Evolutionary conservation across 2,888 invertebrate genomes (phyloP).

Genomic region (Hirtodrosophila cameraria): DNA sequence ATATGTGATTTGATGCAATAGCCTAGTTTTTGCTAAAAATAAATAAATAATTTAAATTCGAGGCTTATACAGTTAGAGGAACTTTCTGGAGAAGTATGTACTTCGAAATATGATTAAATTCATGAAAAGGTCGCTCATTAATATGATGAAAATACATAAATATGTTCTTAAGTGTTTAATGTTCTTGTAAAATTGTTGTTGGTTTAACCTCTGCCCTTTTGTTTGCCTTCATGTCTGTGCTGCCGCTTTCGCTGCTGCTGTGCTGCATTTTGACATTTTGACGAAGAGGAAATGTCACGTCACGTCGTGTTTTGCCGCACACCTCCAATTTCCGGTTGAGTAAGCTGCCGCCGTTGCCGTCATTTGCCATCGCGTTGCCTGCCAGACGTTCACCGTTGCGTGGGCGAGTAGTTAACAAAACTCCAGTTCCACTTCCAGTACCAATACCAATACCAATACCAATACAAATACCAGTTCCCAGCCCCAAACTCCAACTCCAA

Average conservation of each 20-base stretch:
- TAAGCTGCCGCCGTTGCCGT: slow-evolving; percentile 57
- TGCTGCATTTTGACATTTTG: slow-evolving; percentile 83
- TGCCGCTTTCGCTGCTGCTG: slow-evolving; percentile 28
- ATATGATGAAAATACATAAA: slow-evolving; percentile 29
- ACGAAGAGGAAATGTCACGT: slow-evolving; percentile 84
- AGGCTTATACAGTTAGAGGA: no score
- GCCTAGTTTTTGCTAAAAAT: no score
- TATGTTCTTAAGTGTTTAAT: slow-evolving; percentile 14
- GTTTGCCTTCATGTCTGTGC: neutral
- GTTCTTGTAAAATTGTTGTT: slow-evolving; percentile 5
- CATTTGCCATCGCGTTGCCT: slow-evolving; percentile 16
- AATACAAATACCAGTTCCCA: slow-evolving; percentile 1
- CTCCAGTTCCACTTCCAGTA: slow-evolving; percentile 10
- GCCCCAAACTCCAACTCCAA: slow-evolving; percentile 9
- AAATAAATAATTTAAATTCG: no score
- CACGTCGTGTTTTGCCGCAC: slow-evolving; percentile 85
- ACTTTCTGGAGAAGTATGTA: no score
- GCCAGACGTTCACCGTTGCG: slow-evolving; percentile 36
- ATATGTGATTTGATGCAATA: no score
- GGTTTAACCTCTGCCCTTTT: slow-evolving; percentile 16
- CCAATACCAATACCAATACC: slow-evolving; percentile 1
- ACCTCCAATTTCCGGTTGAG: slow-evolving; percentile 84
- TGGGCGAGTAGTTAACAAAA: slow-evolving; percentile 31
- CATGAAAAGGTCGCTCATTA: slow-evolving; percentile 38
- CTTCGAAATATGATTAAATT: no score